Base-by-base conservation (phyloP, 2,113 vertebrate species). In the Sturnira hondurensis region DNA sequence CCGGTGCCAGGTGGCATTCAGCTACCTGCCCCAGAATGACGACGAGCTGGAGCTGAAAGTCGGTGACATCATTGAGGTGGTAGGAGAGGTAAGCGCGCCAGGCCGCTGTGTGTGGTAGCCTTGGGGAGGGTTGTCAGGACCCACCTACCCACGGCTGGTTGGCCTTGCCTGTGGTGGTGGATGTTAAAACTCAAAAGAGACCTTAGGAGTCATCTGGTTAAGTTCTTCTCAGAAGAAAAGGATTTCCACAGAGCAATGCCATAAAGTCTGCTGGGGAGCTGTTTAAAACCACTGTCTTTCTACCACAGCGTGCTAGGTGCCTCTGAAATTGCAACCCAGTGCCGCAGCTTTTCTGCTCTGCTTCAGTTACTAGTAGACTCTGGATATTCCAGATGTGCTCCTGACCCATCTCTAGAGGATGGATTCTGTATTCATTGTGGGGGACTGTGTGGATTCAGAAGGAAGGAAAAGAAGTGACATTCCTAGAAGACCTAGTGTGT, bases 41-140 rank as follows among this genome's bases (percentile, higher is more conserved):
- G 99, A 99, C 5, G 99, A 99, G 96, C 98, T 99, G 84, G 99
- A 99, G 97, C 97, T 99, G 98, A 99, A 99, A 98, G 99, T 99
- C 24, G 99, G 99, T 9, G 99, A 99, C 96, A 98, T 99, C 97
- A 99, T 99, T 94, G 99, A 99, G 95, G 98, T 99, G 89, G 98
- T 99, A 88, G 98, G 99, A 97, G 99, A 99, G 99, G 99, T 99
- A 97, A 98, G 98, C 87, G 45, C 70, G 76, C 24, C 56, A 17
- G 88, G 74, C 5, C 0, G 65, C 31, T 17, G 73, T 45, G 63
- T 19, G 17, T 4, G 19, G 17, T 58, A 50, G 52, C 56, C 54
- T 74, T 3, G 1, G 3, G 5, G 9, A 4, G n/a, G 43, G 20
- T 68, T 31, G 38, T 89, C 80, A 73, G 70, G 83, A 54, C 63